Conservation (phyloP, 2,797 vertebrate species). For the Tenualosa ilisha region DNA sequence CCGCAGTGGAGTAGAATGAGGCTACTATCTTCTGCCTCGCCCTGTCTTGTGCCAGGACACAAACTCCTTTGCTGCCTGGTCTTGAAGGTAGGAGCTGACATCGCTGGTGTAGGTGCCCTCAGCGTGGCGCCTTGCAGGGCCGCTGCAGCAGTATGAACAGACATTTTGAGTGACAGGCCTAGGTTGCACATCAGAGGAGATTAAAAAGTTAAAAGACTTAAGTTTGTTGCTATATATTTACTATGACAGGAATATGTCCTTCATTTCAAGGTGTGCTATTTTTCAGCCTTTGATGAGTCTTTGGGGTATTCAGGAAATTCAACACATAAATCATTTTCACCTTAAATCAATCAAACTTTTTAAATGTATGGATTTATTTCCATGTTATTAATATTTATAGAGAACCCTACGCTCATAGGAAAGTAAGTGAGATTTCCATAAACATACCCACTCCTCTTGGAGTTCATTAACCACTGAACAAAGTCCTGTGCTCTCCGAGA, state of each 20-base stretch:
- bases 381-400: background rate
- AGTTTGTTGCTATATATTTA: no score
- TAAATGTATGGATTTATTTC: background rate
- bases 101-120: constrained; percentile 96
- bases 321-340: background rate
- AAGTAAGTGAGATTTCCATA: background rate
- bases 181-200: background rate
- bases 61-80: constrained; percentile 94
- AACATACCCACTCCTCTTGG: constrained; percentile 91
- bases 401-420: background rate
- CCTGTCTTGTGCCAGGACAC: constrained; percentile 95
- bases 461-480: constrained; percentile 96
- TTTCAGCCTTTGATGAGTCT: background rate
- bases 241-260: no score
- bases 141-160: constrained; percentile 66
- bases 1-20: constrained; percentile 19
- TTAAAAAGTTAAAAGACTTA: background rate
- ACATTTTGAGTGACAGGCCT: background rate
- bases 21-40: constrained; percentile 89
- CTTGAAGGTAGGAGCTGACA: constrained; percentile 93
- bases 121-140: constrained; percentile 86
- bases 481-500: constrained; percentile 94
- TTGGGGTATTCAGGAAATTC: background rate
- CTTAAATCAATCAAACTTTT: background rate
- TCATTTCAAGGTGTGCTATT: no score